These are phyloP conservation scores for Tetragonula carbonaria DNA, from an alignment of 2,888 invertebrate genomes.

Conservation along the genomic window DNA sequence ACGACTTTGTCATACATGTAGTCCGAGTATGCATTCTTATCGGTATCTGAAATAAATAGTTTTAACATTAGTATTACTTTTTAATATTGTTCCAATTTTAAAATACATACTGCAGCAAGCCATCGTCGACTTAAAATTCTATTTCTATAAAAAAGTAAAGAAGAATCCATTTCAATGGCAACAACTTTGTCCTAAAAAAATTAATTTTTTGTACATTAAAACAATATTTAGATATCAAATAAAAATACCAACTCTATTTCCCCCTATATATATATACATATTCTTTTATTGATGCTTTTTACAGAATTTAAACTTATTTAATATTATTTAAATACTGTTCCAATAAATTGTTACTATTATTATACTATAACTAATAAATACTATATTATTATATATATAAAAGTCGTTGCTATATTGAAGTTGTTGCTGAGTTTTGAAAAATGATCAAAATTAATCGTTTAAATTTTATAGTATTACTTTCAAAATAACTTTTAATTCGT, in stretches of 20 bases:
- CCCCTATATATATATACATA: background rate
- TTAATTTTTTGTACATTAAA: background rate
- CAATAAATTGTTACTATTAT: slow-evolving; percentile 33
- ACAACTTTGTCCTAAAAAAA: slow-evolving; percentile 34
- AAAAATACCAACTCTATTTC: slow-evolving; percentile 34
- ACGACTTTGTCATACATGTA: slow-evolving; percentile 76
- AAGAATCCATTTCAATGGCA: slow-evolving; percentile 35
- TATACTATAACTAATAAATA: background rate
- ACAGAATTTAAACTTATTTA: background rate
- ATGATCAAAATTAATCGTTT: background rate
- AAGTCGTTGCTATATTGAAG: background rate
- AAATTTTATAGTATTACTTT: slow-evolving; percentile 12
- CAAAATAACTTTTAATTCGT: background rate
- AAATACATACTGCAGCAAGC: slow-evolving; percentile 72
- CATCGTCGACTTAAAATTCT: slow-evolving; percentile 76
- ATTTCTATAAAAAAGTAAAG: slow-evolving; percentile 75
- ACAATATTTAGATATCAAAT: background rate
- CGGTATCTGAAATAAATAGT: slow-evolving; percentile 72
- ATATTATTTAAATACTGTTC: background rate
- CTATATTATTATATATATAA: background rate
- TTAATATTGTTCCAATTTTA: slow-evolving; percentile 3
- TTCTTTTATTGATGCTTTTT: background rate
- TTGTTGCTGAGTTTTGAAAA: background rate
- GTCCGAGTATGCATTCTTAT: slow-evolving; percentile 76
- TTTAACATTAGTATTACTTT: slow-evolving; percentile 29